Evolutionary conservation across 2,888 invertebrate species (phyloP).

Genomic region (Sesamia inferens): DNA sequence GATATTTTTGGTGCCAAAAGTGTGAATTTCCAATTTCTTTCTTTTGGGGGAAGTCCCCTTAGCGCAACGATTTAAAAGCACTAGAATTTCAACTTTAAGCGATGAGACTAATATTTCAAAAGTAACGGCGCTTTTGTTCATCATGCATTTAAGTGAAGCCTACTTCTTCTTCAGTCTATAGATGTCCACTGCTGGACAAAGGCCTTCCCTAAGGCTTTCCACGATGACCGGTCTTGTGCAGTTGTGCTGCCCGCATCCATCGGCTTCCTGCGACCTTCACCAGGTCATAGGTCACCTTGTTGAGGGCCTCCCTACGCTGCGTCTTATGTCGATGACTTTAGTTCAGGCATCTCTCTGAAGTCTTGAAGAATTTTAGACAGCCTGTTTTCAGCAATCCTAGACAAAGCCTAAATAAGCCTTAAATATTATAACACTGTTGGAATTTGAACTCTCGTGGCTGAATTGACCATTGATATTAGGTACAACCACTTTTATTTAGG

Average conservation of each 20-base stretch:
- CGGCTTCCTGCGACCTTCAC: too few relatives aligned
- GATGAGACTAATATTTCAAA: not conserved
- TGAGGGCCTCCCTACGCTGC: too few relatives aligned
- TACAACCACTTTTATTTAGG: constrained; percentile 2
- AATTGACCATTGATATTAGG: not conserved
- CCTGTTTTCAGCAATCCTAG: not conserved
- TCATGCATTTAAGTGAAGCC: not conserved
- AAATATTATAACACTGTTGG: not conserved
- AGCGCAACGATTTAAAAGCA: not conserved
- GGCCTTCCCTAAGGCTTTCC: too few relatives aligned
- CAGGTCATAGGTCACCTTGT: too few relatives aligned
- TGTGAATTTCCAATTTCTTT: not conserved
- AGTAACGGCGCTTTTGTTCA: not conserved
- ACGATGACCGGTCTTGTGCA: too few relatives aligned
- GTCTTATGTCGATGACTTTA: too few relatives aligned
- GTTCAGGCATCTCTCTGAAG: not conserved
- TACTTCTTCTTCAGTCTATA: not conserved
- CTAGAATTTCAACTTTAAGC: not conserved
- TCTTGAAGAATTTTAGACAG: not conserved
- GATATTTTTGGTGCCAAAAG: too few relatives aligned
- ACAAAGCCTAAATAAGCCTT: not conserved
- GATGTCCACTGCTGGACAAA: too few relatives aligned
- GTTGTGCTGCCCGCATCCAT: too few relatives aligned
- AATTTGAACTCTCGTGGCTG: not conserved
- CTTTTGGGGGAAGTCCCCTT: not conserved